Evolutionary conservation across 1,140 invertebrate species (phyloP), one percentile per base, ranked within the genome.

Genomic region (Dryas iulia): DNA sequence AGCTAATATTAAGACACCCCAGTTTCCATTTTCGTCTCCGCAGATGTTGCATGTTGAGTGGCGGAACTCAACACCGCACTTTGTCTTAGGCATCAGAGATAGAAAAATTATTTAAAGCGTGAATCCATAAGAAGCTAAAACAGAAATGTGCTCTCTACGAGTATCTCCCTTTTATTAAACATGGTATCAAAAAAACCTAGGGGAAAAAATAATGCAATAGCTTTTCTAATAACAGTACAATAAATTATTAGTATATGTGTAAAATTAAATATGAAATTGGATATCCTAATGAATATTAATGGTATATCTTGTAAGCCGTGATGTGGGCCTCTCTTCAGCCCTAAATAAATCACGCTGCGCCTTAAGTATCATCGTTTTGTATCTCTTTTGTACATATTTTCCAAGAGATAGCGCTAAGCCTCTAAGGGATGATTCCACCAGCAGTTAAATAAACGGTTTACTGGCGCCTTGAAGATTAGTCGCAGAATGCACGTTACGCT

Each of bases 231-330:
- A 47, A 47, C 10, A 47, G 7, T 10, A 8, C 0, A 47, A 47
- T 18, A 7, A 18, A 21, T 14, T 21, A 47, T 23, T 54, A 58
- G 25, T 65, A 39, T 66, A 23, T 39, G 33, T 59, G 25, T 56
- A 53, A 66, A 66, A 66, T 56, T 59, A 66, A 59, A 66, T 59
- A 87, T 81, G 83, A 73, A 81, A 79, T 69, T 81, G 73, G 73
- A 73, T 76, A 69, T 80, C 78, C 70, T 87, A 88, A 88, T 88
- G 84, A 86, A 88, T 84, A 88, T 88, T 86, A 87, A 86, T 88
- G 86, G 76, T 58, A 82, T 86, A 87, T 77, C 81, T 81, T 67
- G 77, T 84, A 87, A 82, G 75, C 73, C 78, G 74, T 82, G 84
- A 88, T 83, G 83, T 78, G 82, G 81, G 83, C 84, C 75, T 78